phyloP scores from a whole-genome alignment of 2,797 vertebrate species.

The Chelon labrosus region DNA sequence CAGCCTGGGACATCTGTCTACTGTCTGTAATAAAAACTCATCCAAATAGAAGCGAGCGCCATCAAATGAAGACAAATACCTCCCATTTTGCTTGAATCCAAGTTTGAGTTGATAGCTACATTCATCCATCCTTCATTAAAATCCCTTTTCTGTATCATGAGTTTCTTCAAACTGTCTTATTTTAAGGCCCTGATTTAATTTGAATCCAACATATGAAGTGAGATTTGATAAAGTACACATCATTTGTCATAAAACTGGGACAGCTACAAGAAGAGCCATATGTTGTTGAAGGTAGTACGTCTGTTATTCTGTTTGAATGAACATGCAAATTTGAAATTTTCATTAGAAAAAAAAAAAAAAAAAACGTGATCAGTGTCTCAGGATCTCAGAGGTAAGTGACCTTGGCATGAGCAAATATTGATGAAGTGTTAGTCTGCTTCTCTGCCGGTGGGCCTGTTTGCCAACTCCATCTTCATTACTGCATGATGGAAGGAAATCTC shows the following conservation, averaged over 20 bases:
- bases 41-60: too few species aligned
- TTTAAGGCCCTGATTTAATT: not conserved
- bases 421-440: conserved; percentile 19
- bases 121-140: too few species aligned
- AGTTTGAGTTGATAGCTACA: too few species aligned
- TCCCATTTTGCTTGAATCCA: too few species aligned
- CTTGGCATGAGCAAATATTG: conserved; percentile 29
- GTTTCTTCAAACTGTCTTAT: not conserved
- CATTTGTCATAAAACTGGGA: not conserved
- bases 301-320: not conserved
- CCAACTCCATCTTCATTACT: conserved; percentile 60
- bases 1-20: too few species aligned
- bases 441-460: conserved; percentile 37
- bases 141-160: not conserved
- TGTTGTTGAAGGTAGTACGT: not conserved
- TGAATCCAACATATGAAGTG: not conserved
- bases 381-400: conserved; percentile 3
- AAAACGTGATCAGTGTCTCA: not conserved
- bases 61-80: too few species aligned
- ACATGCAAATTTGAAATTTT: not conserved
- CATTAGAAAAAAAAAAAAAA: not conserved
- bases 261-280: not conserved
- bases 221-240: not conserved
- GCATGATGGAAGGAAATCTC: conserved; percentile 51
- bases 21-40: too few species aligned